Conservation (phyloP, 2,113 vertebrate species). For the Diphyllodes magnificus region DNA sequence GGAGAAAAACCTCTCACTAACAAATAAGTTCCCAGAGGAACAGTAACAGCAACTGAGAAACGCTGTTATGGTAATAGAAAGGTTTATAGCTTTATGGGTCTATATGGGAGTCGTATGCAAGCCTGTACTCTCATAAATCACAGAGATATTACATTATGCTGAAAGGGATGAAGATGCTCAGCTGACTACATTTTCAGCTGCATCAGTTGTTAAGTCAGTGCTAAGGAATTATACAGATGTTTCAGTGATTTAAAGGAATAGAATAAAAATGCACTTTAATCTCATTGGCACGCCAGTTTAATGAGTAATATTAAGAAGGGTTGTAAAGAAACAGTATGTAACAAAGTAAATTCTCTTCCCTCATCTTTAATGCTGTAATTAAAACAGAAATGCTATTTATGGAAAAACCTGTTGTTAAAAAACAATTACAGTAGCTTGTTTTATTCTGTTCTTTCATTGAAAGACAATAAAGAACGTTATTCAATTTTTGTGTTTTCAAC, state of each 20-base stretch:
- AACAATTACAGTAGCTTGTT: background rate
- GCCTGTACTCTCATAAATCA: background rate
- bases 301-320: background rate
- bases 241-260: background rate
- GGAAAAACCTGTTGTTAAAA: background rate
- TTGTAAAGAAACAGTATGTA: background rate
- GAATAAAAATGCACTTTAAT: background rate
- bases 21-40: background rate
- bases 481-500: background rate
- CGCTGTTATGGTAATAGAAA: background rate
- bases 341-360: background rate
- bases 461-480: background rate
- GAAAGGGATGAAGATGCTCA: background rate
- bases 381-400: conserved; percentile 4
- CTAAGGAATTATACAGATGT: background rate
- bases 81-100: background rate
- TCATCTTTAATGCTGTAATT: conserved; percentile 9
- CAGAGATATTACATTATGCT: background rate
- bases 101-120: background rate
- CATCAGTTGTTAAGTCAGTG: background rate
- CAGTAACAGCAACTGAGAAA: background rate
- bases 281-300: background rate
- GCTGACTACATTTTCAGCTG: background rate
- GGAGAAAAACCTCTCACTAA: background rate
- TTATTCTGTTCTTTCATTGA: conserved; percentile 18